These are phyloP conservation scores for Selene dorsalis DNA, from an alignment of 2,797 vertebrate genomes.

Conservation along the genomic window DNA sequence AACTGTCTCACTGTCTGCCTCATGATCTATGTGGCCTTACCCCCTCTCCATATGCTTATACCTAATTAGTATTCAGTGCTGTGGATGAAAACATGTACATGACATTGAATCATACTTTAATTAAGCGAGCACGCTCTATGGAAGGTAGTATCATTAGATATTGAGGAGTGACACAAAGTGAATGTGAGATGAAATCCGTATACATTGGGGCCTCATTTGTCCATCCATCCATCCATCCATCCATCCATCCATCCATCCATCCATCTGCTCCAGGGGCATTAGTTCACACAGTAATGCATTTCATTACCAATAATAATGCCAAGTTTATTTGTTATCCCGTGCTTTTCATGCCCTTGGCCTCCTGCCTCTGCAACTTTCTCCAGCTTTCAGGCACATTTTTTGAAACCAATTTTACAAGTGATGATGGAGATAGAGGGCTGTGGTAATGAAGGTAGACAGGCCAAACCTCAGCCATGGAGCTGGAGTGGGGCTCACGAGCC, in stretches of 20 bases:
- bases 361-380: slow-evolving; percentile 22
- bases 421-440: slow-evolving; percentile 73
- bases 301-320: slow-evolving; percentile 19
- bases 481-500: slow-evolving; percentile 42
- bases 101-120: slow-evolving; percentile 71
- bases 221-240: slow-evolving; percentile 5
- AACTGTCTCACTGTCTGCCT: slow-evolving; percentile 37
- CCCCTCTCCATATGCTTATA: slow-evolving; percentile 60
- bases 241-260: slow-evolving; percentile 1
- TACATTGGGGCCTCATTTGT: slow-evolving; percentile 5
- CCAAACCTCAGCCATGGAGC: slow-evolving; percentile 67
- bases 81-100: slow-evolving; percentile 57
- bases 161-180: slow-evolving; percentile 53
- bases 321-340: slow-evolving; percentile 43
- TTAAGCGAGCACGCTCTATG: slow-evolving; percentile 55
- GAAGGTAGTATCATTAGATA: slow-evolving; percentile 52
- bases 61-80: slow-evolving; percentile 64
- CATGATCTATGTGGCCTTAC: slow-evolving; percentile 55
- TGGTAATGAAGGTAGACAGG: slow-evolving; percentile 76
- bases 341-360: slow-evolving; percentile 46
- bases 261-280: not conserved
- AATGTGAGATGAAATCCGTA: slow-evolving; percentile 29
- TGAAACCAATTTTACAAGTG: slow-evolving; percentile 52
- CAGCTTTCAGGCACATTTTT: slow-evolving; percentile 50
- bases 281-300: slow-evolving; percentile 11